These are phyloP conservation scores for Sinentomon sp. DNA, from an alignment of 2,888 invertebrate genomes.

Conservation along the genomic window DNA sequence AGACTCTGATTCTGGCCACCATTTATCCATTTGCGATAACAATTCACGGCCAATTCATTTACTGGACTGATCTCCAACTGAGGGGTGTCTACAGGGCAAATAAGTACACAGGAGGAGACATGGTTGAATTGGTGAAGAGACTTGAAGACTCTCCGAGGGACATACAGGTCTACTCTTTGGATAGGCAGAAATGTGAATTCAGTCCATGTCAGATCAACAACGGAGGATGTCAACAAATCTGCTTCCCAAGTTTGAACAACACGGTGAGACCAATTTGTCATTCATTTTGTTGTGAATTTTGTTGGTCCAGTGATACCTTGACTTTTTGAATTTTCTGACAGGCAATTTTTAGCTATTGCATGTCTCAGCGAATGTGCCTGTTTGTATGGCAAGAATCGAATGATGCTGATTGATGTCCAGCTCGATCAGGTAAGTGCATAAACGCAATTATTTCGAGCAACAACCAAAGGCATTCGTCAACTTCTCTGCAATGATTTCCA, in stretches of 20 bases:
- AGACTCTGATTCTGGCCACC: conserved; percentile 58
- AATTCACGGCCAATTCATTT: conserved; percentile 64
- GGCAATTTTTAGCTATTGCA: neutral
- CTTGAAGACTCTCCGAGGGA: conserved; percentile 78
- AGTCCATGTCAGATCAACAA: conserved; percentile 60
- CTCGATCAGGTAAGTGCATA: no score
- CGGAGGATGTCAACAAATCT: conserved; percentile 83
- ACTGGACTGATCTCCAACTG: conserved; percentile 83
- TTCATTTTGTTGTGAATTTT: neutral
- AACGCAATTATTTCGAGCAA: no score
- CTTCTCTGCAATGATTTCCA: no score
- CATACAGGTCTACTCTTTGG: conserved; percentile 55
- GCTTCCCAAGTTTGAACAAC: conserved; percentile 61
- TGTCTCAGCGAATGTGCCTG: no score
- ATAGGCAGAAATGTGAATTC: conserved; percentile 44
- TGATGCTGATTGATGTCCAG: no score
- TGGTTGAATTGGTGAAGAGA: conserved; percentile 76
- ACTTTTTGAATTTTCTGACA: conserved; percentile 1
- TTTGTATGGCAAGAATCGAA: no score
- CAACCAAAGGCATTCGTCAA: no score
- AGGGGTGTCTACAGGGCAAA: conserved; percentile 87
- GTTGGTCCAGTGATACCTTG: neutral
- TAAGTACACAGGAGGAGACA: conserved; percentile 83
- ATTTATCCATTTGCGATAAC: conserved; percentile 89
- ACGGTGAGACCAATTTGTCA: conserved; percentile 24